A percentile compares a stretch with the other conserved stretches of the same genome.
These are phyloP conservation scores for Poecilia latipinna DNA, from an alignment of 2,113 vertebrate species.

Conservation along the genomic window DNA sequence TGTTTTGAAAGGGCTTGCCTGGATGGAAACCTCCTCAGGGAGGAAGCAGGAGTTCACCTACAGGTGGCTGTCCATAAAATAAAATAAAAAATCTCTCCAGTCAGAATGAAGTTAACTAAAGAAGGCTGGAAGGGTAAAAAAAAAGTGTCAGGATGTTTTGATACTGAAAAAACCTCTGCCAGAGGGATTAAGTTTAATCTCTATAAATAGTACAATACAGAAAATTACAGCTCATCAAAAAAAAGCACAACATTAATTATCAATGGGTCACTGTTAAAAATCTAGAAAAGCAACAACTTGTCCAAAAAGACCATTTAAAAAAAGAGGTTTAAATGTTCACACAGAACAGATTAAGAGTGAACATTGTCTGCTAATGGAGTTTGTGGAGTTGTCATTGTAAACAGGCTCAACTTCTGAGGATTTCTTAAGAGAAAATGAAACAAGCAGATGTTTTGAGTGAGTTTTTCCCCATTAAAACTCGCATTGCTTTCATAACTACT, in stretches of 20 bases:
- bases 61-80: constrained; percentile 37
- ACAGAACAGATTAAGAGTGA: not conserved
- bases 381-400: not conserved
- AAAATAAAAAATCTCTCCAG: not conserved
- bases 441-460: not conserved
- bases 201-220: not conserved
- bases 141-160: not conserved
- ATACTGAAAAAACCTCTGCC: not conserved
- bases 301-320: not conserved
- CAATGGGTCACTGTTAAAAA: not conserved
- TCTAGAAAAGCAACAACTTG: not conserved
- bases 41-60: constrained; percentile 26
- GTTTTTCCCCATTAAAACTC: not conserved
- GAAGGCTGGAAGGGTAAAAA: not conserved
- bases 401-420: not conserved
- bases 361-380: not conserved
- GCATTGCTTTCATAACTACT: not conserved
- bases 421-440: not conserved
- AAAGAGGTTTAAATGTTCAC: not conserved
- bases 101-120: not conserved
- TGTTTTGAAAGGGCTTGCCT: constrained; percentile 48
- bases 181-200: not conserved
- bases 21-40: constrained; percentile 38
- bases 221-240: not conserved
- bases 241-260: not conserved